Evolutionary conservation across 2,113 vertebrate species (phyloP).

Genomic region (Ameiurus melas): DNA sequence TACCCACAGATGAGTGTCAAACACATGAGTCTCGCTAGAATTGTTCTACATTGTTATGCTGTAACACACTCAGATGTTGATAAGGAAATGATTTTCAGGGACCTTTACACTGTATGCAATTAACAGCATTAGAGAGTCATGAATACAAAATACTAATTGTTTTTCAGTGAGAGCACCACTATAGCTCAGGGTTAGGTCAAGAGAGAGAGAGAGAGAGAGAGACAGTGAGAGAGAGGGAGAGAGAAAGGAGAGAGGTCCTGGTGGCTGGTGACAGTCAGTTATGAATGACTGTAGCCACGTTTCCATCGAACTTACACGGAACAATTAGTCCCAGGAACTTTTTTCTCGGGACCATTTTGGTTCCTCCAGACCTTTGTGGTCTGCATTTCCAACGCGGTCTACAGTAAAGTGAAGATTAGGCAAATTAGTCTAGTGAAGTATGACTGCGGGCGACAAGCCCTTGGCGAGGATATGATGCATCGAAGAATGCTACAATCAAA

Average conservation of each 20-base stretch:
- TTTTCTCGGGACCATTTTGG: no score
- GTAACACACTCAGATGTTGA: background rate
- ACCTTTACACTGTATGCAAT: background rate
- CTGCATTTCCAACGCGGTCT: no score
- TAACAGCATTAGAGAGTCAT: background rate
- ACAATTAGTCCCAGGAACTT: no score
- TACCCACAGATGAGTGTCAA: background rate
- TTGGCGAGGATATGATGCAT: no score
- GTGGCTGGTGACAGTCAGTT: conserved; percentile 66
- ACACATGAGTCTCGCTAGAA: background rate
- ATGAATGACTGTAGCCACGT: conserved; percentile 67
- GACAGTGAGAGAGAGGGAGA: background rate
- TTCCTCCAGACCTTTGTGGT: no score
- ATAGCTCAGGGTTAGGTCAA: background rate
- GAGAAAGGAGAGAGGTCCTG: conserved; percentile 48
- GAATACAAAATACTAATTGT: no score
- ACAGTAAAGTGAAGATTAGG: no score
- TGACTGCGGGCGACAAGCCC: no score
- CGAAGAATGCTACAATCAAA: no score
- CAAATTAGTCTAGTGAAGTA: no score
- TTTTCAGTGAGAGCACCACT: background rate
- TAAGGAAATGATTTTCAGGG: background rate
- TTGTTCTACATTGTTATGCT: background rate
- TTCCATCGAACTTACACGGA: no score
- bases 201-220: conserved; percentile 7